Evolutionary conservation across 2,113 vertebrate species (phyloP).

Genomic region (Thymallus thymallus): DNA sequence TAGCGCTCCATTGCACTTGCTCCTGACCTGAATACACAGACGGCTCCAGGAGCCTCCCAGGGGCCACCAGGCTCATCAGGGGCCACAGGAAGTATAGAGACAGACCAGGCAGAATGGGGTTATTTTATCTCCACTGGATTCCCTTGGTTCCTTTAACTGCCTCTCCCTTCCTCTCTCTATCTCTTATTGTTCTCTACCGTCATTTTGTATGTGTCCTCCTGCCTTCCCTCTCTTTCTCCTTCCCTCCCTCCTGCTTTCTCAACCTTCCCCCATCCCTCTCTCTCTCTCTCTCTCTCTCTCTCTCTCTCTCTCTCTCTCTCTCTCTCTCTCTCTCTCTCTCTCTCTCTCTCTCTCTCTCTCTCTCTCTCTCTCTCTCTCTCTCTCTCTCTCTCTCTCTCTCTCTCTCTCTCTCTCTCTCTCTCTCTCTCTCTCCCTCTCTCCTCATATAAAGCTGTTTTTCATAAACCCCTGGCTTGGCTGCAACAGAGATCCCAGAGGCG

Average conservation of each 20-base stretch:
- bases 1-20: conserved; percentile 49
- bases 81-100: conserved; percentile 41
- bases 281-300: conserved; percentile 9
- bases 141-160: no score
- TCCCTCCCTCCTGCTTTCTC: not conserved
- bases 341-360: conserved; percentile 9
- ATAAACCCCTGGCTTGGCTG: conserved; percentile 71
- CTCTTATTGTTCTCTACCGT: conserved; percentile 23
- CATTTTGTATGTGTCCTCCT: conserved; percentile 51
- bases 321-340: conserved; percentile 7
- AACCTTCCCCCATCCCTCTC: not conserved
- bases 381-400: conserved; percentile 12
- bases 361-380: conserved; percentile 14
- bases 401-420: conserved; percentile 9
- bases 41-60: not conserved
- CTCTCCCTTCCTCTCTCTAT: conserved; percentile 26
- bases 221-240: conserved; percentile 46
- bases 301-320: conserved; percentile 14
- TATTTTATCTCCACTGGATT: no score
- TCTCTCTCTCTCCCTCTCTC: conserved; percentile 17
- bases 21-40: conserved; percentile 52
- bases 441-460: conserved; percentile 67
- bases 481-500: conserved; percentile 63
- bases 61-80: conserved; percentile 60
- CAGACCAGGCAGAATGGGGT: conserved; percentile 45